Conservation (phyloP, 2,888 invertebrate species). For the Caenorhabditis virilis region DNA sequence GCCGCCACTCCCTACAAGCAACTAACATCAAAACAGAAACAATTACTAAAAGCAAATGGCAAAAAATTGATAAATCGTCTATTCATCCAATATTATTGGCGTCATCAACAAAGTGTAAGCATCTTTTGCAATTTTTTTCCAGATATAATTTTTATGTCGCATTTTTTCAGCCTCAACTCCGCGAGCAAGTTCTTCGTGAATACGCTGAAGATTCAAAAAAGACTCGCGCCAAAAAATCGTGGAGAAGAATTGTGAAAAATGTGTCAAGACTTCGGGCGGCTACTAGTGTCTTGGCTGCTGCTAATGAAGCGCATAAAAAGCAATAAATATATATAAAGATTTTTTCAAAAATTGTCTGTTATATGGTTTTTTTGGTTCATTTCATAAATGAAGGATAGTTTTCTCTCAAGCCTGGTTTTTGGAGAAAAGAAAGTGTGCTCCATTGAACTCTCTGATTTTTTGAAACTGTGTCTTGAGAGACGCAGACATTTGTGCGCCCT, state of each 20-base stretch:
- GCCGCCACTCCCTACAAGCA: constrained; percentile 29
- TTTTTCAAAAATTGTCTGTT: background rate
- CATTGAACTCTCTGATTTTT: no score
- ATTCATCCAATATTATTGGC: constrained; percentile 37
- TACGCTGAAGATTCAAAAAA: constrained; percentile 26
- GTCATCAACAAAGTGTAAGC: constrained; percentile 26
- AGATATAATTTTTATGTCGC: background rate
- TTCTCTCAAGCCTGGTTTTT: background rate
- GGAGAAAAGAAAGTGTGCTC: background rate
- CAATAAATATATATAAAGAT: background rate
- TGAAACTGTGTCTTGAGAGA: no score
- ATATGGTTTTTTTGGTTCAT: background rate
- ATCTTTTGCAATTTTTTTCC: background rate
- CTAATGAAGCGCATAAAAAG: constrained; percentile 8
- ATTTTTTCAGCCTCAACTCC: constrained; percentile 16
- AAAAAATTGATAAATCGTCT: constrained; percentile 35
- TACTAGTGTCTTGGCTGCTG: constrained; percentile 21
- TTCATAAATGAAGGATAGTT: background rate
- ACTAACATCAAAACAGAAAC: constrained; percentile 27
- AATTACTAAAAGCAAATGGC: constrained; percentile 26
- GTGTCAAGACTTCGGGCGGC: constrained; percentile 28
- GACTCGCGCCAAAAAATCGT: constrained; percentile 27
- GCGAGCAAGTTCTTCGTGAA: constrained; percentile 26
- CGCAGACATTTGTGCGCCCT: no score
- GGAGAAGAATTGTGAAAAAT: constrained; percentile 35